phyloP scores from a whole-genome alignment of 2,113 vertebrate genomes.

The Steatornis caripensis region DNA sequence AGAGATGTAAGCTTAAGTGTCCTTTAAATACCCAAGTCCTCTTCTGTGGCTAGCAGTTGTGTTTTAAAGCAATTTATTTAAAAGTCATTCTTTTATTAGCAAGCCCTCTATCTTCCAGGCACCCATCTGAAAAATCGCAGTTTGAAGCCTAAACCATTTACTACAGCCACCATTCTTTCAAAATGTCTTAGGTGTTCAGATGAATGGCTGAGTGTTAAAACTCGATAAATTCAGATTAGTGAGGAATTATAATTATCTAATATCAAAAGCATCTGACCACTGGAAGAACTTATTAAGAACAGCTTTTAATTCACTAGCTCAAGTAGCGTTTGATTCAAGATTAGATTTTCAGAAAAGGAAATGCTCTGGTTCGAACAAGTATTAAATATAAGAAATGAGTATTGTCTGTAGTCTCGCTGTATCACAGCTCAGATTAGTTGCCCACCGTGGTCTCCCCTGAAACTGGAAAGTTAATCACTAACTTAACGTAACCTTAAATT shows the following conservation, averaged over 20 bases:
- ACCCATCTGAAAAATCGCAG: neutral
- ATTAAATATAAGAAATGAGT: constrained; percentile 3
- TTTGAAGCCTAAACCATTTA: constrained; percentile 17
- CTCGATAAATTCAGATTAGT: constrained; percentile 37
- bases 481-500: neutral
- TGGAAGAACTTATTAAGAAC: constrained; percentile 39
- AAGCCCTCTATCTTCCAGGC: neutral
- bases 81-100: constrained; percentile 8
- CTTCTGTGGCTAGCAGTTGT: neutral
- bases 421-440: neutral
- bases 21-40: neutral
- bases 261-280: constrained; percentile 35
- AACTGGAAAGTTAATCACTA: constrained; percentile 25
- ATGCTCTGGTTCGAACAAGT: neutral
- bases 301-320: constrained; percentile 29
- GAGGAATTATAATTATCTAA: constrained; percentile 43
- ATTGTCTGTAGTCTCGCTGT: neutral
- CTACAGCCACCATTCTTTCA: constrained; percentile 10
- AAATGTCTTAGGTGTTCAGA: constrained; percentile 24
- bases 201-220: constrained; percentile 27
- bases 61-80: constrained; percentile 10
- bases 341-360: constrained; percentile 38
- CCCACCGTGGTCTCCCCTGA: neutral
- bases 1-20: neutral
- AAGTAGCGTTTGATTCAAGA: constrained; percentile 50